Evolutionary conservation across 2,888 invertebrate species (phyloP).

Genomic region (Lasioglossum figueresi): DNA sequence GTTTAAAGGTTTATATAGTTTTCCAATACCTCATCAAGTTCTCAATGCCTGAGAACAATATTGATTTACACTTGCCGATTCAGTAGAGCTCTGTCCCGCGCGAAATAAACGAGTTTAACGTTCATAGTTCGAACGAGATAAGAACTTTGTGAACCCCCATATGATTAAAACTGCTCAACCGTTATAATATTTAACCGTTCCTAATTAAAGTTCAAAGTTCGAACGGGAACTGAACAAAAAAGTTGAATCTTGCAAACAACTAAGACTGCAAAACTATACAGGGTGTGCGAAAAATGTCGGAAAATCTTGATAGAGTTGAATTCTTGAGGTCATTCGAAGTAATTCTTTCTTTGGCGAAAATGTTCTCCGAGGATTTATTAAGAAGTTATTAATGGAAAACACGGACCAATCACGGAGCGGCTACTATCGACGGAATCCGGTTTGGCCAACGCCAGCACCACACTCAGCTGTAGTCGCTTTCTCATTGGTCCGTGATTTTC

Average conservation of each 20-base stretch:
- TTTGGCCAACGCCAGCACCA: too few species aligned
- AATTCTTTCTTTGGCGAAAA: too few species aligned
- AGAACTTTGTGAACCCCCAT: background rate
- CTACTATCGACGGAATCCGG: too few species aligned
- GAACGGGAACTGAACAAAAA: background rate
- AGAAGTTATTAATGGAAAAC: too few species aligned
- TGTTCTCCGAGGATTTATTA: too few species aligned
- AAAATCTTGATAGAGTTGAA: too few species aligned
- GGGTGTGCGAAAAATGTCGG: too few species aligned
- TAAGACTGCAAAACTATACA: background rate
- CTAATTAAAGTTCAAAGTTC: background rate
- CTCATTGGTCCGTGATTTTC: too few species aligned
- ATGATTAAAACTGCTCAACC: background rate
- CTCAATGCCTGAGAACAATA: conserved; percentile 2
- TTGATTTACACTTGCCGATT: conserved; percentile 5
- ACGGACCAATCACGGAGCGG: too few species aligned
- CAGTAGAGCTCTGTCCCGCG: background rate
- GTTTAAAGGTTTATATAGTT: conserved; percentile 10
- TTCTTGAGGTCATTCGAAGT: too few species aligned
- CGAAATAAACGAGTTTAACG: background rate
- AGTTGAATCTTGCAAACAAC: background rate
- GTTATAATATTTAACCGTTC: background rate
- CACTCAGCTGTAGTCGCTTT: too few species aligned
- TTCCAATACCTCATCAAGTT: conserved; percentile 10
- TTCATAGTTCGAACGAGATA: background rate